Percentiles rank a stretch among this genome's conserved stretches.
Conservation (phyloP, 1,140 invertebrate species). For the Lordiphosa stackelbergi region DNA sequence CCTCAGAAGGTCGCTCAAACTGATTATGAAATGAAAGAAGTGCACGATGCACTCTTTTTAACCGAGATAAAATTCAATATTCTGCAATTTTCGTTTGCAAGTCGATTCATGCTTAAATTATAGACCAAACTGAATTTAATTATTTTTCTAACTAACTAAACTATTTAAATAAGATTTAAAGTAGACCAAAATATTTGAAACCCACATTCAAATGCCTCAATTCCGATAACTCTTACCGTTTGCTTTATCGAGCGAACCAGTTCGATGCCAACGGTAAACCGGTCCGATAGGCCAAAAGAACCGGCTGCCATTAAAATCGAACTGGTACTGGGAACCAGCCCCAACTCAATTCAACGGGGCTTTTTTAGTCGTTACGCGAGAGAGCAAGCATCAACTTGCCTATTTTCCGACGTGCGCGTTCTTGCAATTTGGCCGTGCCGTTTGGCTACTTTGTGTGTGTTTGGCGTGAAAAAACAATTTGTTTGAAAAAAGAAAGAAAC, state of each 20-base stretch:
- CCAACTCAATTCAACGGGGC: constrained; percentile 13
- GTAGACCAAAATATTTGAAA: no score
- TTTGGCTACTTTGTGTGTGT: constrained; percentile 16
- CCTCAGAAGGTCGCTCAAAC: no score
- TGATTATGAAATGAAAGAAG: no score
- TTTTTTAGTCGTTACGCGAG: constrained; percentile 35
- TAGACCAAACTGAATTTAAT: no score
- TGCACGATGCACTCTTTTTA: no score
- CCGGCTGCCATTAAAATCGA: background rate
- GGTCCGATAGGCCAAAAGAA: background rate
- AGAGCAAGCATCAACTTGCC: constrained; percentile 26
- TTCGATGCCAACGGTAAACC: no score
- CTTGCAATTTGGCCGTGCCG: constrained; percentile 1
- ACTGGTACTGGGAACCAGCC: constrained; percentile 1
- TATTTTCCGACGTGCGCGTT: constrained; percentile 12
- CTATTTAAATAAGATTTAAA: no score
- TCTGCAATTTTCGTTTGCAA: no score
- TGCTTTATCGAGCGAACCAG: background rate
- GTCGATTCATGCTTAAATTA: no score
- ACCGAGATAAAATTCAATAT: no score
- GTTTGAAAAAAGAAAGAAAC: constrained; percentile 37
- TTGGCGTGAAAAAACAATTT: constrained; percentile 29
- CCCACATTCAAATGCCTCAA: no score
- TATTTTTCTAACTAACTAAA: no score
- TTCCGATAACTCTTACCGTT: background rate